phyloP scores from a whole-genome alignment of 2,797 vertebrate genomes.

The Chiroxiphia lanceolata region DNA sequence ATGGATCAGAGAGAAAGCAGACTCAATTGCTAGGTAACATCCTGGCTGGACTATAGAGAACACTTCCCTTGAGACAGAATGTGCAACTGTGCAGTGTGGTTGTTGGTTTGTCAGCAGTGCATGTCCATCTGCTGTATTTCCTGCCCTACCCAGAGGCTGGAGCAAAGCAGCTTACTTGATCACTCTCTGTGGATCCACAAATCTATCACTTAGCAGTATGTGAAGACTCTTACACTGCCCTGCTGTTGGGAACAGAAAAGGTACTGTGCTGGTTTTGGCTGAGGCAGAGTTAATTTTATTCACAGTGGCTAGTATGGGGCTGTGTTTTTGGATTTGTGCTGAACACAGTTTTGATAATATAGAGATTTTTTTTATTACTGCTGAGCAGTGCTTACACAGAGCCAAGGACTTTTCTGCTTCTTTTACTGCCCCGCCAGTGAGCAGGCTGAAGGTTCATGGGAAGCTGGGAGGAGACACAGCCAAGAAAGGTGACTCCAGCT shows the following conservation, averaged over 20 bases:
- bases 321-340: background rate
- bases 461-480: background rate
- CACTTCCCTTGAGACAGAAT: background rate
- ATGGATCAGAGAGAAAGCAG: conserved; percentile 1
- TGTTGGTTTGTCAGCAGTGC: conserved; percentile 32
- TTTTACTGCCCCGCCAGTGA: background rate
- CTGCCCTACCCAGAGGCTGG: background rate
- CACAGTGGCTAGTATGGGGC: background rate
- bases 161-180: conserved; percentile 16
- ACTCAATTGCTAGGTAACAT: background rate
- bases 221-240: conserved; percentile 1
- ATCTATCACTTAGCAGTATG: conserved; percentile 31
- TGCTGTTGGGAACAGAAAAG: conserved; percentile 28
- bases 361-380: background rate
- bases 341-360: background rate
- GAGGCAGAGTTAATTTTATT: background rate
- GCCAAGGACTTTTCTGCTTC: background rate
- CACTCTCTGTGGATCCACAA: conserved; percentile 26
- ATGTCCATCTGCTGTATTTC: background rate
- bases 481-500: background rate
- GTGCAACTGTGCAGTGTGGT: background rate
- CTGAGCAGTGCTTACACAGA: background rate
- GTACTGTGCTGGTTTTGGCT: background rate
- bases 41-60: background rate
- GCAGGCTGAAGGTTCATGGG: background rate